A percentile compares a stretch with the other conserved stretches of the same genome.
Evolutionary conservation across 2,113 vertebrate genomes (phyloP).

Genomic region (Bettongia penicillata): DNA sequence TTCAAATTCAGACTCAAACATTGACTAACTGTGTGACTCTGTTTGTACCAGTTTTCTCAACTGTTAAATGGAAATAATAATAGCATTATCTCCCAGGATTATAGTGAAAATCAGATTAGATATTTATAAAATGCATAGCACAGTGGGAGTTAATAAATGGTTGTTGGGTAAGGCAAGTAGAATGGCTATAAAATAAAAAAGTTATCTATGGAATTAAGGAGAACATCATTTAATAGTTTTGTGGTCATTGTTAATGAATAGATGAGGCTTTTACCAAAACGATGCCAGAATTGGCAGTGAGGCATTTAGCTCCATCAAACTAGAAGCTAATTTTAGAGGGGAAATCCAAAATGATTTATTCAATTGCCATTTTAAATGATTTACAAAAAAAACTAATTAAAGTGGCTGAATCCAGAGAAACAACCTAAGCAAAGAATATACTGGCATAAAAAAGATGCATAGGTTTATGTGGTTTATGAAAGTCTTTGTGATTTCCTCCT

Average conservation of each 20-base stretch:
- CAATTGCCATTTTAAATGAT: background rate
- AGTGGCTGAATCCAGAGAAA: background rate
- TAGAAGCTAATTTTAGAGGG: background rate
- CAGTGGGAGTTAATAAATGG: too few species aligned
- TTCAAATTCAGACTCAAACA: too few species aligned
- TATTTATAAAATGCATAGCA: too few species aligned
- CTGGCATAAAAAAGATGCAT: background rate
- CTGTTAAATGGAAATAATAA: too few species aligned
- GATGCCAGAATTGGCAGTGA: background rate
- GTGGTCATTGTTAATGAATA: background rate
- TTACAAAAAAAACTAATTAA: background rate
- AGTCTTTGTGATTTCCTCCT: background rate
- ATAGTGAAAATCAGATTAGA: too few species aligned
- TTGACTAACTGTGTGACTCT: too few species aligned
- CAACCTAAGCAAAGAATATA: background rate
- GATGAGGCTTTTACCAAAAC: background rate
- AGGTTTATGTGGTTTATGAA: background rate
- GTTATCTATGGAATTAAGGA: background rate
- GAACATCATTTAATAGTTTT: background rate
- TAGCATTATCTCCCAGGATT: too few species aligned
- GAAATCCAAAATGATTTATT: constrained; percentile 9
- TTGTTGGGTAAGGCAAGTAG: background rate
- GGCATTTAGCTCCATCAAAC: constrained; percentile 10
- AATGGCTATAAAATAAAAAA: background rate
- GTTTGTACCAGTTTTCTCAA: too few species aligned